Evolutionary conservation across 2,113 vertebrate species (phyloP).

Genomic region (Fulmarus glacialis): DNA sequence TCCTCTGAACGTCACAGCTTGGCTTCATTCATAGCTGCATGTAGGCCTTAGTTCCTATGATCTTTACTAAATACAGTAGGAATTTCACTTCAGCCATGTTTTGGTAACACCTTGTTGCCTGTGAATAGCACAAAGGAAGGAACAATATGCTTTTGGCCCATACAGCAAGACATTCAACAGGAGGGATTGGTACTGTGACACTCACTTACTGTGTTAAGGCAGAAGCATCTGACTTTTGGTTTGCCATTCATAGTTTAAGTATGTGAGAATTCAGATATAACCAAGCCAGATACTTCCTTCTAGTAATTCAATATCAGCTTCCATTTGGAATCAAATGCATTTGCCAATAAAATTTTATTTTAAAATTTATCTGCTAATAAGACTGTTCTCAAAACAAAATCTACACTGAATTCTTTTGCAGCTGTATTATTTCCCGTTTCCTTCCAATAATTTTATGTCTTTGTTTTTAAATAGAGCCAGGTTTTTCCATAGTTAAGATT

Average conservation of each 20-base stretch:
- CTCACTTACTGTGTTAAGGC: background rate
- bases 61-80: background rate
- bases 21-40: background rate
- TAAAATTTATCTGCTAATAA: background rate
- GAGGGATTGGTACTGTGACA: background rate
- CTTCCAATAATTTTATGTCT: background rate
- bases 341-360: background rate
- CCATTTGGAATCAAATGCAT: background rate
- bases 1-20: background rate
- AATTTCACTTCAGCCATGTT: background rate
- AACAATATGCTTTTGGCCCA: background rate
- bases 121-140: background rate
- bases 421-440: background rate
- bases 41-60: background rate
- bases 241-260: background rate
- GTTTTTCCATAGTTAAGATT: background rate
- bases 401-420: background rate
- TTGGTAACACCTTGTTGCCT: background rate
- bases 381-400: background rate
- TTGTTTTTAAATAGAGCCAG: background rate
- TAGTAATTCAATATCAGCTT: background rate
- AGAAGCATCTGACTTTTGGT: background rate
- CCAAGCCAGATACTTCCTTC: background rate
- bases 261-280: background rate
- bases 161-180: background rate